These are phyloP conservation scores for Drosophila funebris DNA, from an alignment of 1,140 invertebrate genomes.

Conservation along the genomic window DNA sequence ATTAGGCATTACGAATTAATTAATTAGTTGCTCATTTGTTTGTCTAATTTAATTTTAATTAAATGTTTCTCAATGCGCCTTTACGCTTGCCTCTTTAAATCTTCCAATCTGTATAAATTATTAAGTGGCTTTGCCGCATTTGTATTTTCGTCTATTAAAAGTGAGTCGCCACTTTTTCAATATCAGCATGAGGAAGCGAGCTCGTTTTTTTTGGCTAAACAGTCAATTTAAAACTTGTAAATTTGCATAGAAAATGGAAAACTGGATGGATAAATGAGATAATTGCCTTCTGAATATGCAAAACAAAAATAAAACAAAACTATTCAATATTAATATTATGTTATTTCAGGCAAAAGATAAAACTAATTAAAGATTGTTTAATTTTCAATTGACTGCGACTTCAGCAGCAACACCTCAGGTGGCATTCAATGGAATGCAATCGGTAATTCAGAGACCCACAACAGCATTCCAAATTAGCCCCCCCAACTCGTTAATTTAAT, in stretches of 20 bases:
- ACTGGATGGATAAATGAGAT: slow-evolving; percentile 17
- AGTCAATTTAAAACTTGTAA: slow-evolving; percentile 40
- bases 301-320: too few relatives aligned
- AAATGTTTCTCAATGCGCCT: slow-evolving; percentile 36
- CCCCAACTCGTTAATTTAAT: slow-evolving; percentile 43
- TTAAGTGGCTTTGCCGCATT: neutral
- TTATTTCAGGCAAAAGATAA: neutral
- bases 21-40: slow-evolving; percentile 68
- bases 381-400: slow-evolving; percentile 7
- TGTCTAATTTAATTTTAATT: slow-evolving; percentile 65
- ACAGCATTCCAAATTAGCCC: slow-evolving; percentile 11
- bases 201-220: slow-evolving; percentile 24
- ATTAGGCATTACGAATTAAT: slow-evolving; percentile 70
- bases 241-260: slow-evolving; percentile 53
- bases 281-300: slow-evolving; percentile 12
- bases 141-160: neutral
- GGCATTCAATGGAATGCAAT: slow-evolving; percentile 46
- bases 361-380: slow-evolving; percentile 35
- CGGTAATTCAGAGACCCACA: slow-evolving; percentile 2
- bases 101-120: slow-evolving; percentile 32
- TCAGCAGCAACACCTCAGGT: slow-evolving; percentile 19
- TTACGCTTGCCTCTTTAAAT: neutral
- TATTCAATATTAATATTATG: neutral
- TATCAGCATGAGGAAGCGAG: slow-evolving; percentile 8
- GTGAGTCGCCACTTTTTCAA: neutral